Evolutionary conservation across 2,797 vertebrate species (phyloP).

Genomic region (Miichthys miiuy): DNA sequence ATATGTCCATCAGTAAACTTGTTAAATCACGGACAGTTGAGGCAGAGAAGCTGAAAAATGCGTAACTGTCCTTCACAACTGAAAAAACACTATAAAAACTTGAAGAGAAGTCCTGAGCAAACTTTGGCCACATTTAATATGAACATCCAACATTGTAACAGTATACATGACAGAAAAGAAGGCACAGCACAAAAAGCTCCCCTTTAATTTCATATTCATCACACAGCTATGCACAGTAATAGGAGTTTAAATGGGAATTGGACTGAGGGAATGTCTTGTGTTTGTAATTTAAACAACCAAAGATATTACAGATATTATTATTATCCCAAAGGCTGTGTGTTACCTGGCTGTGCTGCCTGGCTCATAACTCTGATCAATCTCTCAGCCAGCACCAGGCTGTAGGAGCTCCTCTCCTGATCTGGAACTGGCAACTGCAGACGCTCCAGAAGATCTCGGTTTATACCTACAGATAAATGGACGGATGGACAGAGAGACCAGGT

Average conservation of each 20-base stretch:
- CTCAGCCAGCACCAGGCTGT: slow-evolving; percentile 94
- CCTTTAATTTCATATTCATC: background rate
- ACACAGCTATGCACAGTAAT: background rate
- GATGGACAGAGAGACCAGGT: background rate
- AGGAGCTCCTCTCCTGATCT: slow-evolving; percentile 88
- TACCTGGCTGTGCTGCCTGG: slow-evolving; percentile 93
- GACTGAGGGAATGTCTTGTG: background rate
- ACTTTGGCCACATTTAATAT: too few relatives aligned
- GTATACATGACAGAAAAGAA: too few relatives aligned
- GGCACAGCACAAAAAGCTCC: too few relatives aligned
- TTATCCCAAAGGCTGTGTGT: background rate
- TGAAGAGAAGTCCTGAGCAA: too few relatives aligned
- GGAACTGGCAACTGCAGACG: slow-evolving; percentile 93
- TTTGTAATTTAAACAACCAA: background rate
- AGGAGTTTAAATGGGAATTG: background rate
- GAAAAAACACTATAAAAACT: too few relatives aligned
- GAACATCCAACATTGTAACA: too few relatives aligned
- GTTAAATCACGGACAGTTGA: too few relatives aligned
- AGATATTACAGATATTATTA: background rate
- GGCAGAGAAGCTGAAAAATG: too few relatives aligned
- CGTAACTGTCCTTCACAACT: too few relatives aligned
- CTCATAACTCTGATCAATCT: slow-evolving; percentile 95
- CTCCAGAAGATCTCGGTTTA: slow-evolving; percentile 91
- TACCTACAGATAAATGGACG: slow-evolving; percentile 82
- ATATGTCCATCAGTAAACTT: too few relatives aligned